These are phyloP conservation scores for Aleiodes sp. DNA, from an alignment of 1,140 invertebrate genomes.

Conservation along the genomic window DNA sequence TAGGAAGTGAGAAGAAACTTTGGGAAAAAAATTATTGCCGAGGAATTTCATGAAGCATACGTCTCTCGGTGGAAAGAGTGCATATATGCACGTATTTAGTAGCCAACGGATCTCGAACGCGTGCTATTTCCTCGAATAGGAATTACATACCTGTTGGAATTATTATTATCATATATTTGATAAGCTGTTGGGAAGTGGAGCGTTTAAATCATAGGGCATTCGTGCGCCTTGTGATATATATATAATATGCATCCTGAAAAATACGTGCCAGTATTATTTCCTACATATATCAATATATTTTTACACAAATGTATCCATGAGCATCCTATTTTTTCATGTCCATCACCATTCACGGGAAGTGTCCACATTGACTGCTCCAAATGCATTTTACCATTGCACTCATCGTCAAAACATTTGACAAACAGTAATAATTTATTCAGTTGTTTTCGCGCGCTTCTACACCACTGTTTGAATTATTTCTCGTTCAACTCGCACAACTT, in stretches of 20 bases:
- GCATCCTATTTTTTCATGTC: too few relatives aligned
- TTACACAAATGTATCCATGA: too few relatives aligned
- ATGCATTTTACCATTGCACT: neutral
- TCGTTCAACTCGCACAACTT: neutral
- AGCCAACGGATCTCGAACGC: conserved; percentile 7
- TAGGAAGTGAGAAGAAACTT: too few relatives aligned
- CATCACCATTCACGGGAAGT: too few relatives aligned
- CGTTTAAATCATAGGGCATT: conserved; percentile 50
- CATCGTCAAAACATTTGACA: conserved; percentile 54
- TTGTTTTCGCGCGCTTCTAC: conserved; percentile 53
- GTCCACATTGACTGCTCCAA: neutral
- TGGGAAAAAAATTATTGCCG: neutral
- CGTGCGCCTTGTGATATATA: conserved; percentile 15
- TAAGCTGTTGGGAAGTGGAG: conserved; percentile 55
- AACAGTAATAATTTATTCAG: conserved; percentile 63
- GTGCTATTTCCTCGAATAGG: conserved; percentile 49
- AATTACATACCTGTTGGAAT: conserved; percentile 42
- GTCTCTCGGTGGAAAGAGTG: neutral
- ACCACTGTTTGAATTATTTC: conserved; percentile 21
- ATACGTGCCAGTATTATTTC: neutral
- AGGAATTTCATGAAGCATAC: neutral
- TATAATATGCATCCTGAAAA: conserved; percentile 17
- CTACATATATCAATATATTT: too few relatives aligned
- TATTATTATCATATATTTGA: conserved; percentile 48
- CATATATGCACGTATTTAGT: neutral